phyloP scores from a whole-genome alignment of 64 coral and sea anemone species.

The Porites australiensis region DNA sequence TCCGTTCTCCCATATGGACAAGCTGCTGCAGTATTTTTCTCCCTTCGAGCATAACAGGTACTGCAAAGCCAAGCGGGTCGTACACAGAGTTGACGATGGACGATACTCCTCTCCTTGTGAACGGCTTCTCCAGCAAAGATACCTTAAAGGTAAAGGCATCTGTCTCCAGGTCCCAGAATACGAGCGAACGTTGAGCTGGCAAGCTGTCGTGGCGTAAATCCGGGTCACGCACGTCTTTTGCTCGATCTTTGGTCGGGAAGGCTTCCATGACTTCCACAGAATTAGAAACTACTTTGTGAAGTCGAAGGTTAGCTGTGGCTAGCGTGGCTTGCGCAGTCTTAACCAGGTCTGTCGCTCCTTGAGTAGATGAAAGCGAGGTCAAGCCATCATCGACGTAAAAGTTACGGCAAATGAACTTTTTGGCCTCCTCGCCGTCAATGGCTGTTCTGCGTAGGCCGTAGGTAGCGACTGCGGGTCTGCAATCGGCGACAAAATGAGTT shows the following conservation, averaged over 20 bases:
- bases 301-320: constrained; percentile 1
- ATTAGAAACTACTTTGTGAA: constrained; percentile 31
- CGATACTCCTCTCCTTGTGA: constrained; percentile 45
- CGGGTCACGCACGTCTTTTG: constrained; percentile 29
- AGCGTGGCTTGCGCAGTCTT: constrained; percentile 14
- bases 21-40: constrained; percentile 35
- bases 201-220: constrained; percentile 24
- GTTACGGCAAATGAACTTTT: constrained; percentile 15
- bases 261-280: constrained; percentile 43
- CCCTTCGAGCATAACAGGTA: constrained; percentile 34
- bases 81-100: constrained; percentile 46
- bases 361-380: not conserved
- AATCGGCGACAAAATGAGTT: no score
- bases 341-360: constrained; percentile 37
- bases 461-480: constrained; percentile 26
- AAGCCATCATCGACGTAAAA: constrained; percentile 23
- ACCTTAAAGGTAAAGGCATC: constrained; percentile 54
- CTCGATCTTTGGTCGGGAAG: constrained; percentile 7
- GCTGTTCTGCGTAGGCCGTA: constrained; percentile 22
- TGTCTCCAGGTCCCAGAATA: constrained; percentile 26
- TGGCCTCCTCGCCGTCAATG: constrained; percentile 6
- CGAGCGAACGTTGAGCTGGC: constrained; percentile 47
- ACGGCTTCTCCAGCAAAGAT: constrained; percentile 58
- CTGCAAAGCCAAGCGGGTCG: constrained; percentile 32
- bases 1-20: constrained; percentile 30